Evolutionary conservation across 2,113 vertebrate genomes (phyloP), one percentile per base, ranked within the genome.

Genomic region (Notiomystis cincta): DNA sequence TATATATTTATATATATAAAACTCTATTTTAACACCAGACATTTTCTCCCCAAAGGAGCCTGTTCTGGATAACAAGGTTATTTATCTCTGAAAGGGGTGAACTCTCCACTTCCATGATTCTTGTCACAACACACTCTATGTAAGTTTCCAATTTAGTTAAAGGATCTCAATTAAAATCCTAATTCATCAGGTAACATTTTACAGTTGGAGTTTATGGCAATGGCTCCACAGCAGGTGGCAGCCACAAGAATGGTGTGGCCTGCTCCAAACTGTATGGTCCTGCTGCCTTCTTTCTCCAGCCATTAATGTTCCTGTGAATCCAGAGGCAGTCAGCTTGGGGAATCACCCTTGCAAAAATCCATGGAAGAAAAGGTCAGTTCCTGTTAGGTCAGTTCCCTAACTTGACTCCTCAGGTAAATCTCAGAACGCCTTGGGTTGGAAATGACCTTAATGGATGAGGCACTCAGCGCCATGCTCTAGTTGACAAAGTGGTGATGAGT

Each of bases 311-410:
- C 53, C 58, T 27, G 5, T 5, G 6, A 33, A 28, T 19, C 25
- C 45, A 47, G 7, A 47, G n/a, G 19, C 0, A 45, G 25, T 0
- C n/a, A 44, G 44, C 42, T 54, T 44, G 53, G 18, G 42, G 30
- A 60, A 64, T 35, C 21, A 27, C 9, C 10, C 48, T 35, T 64
- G 30, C 14, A 25, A 89, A 91, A 91, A 47, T 17, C 13, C 51
- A 54, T 8, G 67, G n/a, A 42, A 80, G 16, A 67, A 38, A 81
- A 69, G 9, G 44, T 8, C 15, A n/a, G 21, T 53, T 62, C 47
- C 25, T 25, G 7, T 28, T 42, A 9, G 15, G 35, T 81, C 42
- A 75, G 20, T 15, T 84, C 47, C 64, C 33, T 25, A 27, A 15
- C 53, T 33, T 33, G 33, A 71, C 28, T 75, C 33, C 45, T 58